Conservation (phyloP, 2,888 invertebrate species). For the Nomada fabriciana region DNA sequence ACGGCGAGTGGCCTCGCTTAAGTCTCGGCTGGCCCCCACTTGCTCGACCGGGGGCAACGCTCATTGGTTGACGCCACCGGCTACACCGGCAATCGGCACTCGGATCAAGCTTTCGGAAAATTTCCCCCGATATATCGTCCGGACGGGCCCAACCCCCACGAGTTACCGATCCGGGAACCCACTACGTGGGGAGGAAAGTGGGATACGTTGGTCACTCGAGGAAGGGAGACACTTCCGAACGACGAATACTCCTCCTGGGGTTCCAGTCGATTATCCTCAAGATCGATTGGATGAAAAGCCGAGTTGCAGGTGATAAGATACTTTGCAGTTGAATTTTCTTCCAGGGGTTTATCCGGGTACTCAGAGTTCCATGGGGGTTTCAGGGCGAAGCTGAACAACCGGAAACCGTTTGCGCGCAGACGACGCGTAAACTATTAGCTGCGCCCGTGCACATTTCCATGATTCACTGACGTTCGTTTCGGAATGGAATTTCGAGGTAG, state of each 20-base stretch:
- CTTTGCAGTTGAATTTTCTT: neutral
- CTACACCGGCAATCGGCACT: conserved; percentile 80
- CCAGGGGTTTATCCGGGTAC: no score
- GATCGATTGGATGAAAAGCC: conserved; percentile 19
- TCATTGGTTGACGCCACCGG: conserved; percentile 79
- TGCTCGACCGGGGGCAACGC: conserved; percentile 70
- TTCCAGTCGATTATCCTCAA: conserved; percentile 54
- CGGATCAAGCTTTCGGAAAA: conserved; percentile 81
- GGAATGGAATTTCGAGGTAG: conserved; percentile 23
- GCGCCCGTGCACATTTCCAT: neutral
- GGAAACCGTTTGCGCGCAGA: conserved; percentile 39
- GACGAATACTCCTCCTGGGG: conserved; percentile 35
- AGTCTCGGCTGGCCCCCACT: conserved; percentile 83
- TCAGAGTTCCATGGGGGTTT: no score
- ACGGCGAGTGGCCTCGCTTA: conserved; percentile 84
- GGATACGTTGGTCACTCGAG: conserved; percentile 58
- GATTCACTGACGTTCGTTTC: conserved; percentile 3
- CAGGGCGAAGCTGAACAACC: neutral
- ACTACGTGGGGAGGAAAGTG: conserved; percentile 71
- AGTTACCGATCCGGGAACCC: conserved; percentile 39
- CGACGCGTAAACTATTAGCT: neutral
- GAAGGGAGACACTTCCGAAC: conserved; percentile 57
- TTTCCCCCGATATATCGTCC: conserved; percentile 76
- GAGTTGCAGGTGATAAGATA: conserved; percentile 1
- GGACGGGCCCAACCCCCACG: conserved; percentile 69